Percentiles rank a stretch among this genome's conserved stretches.
phyloP scores from a whole-genome alignment of 2,888 invertebrate species.

The Drosophila nigricruria region DNA sequence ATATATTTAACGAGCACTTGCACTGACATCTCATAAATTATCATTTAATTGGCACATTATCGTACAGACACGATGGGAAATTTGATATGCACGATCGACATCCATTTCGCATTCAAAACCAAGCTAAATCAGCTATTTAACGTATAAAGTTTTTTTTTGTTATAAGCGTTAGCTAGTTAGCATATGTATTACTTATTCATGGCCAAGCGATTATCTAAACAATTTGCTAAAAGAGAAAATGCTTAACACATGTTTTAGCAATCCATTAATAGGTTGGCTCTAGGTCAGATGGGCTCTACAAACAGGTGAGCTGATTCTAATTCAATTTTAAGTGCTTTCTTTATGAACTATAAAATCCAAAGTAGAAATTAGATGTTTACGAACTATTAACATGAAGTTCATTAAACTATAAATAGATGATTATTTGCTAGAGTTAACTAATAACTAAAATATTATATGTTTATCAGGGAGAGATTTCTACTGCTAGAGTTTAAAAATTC shows the following conservation, averaged over 20 bases:
- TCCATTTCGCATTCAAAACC: conserved; percentile 9
- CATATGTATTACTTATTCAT: conserved; percentile 42
- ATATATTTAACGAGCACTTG: conserved; percentile 39
- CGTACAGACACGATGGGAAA: conserved; percentile 38
- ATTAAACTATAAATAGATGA: not conserved
- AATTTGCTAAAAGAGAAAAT: conserved; percentile 48
- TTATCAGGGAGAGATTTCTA: too few species aligned
- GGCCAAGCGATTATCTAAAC: conserved; percentile 16
- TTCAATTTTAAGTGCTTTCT: not conserved
- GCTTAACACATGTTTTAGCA: conserved; percentile 16
- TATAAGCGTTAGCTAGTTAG: conserved; percentile 26
- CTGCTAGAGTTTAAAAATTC: too few species aligned
- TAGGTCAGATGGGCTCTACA: conserved; percentile 1
- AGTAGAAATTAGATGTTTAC: not conserved
- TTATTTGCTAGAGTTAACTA: not conserved
- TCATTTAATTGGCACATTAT: conserved; percentile 70
- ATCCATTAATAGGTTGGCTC: not conserved
- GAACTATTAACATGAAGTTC: not conserved
- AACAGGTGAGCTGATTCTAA: not conserved
- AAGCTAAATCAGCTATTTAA: conserved; percentile 25
- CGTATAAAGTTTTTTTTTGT: not conserved
- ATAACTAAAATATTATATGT: too few species aligned
- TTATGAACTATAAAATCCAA: not conserved
- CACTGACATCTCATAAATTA: conserved; percentile 50
- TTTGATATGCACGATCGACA: conserved; percentile 27